These are phyloP conservation scores for Helicoverpa armigera DNA, from an alignment of 1,140 invertebrate species.

Conservation along the genomic window DNA sequence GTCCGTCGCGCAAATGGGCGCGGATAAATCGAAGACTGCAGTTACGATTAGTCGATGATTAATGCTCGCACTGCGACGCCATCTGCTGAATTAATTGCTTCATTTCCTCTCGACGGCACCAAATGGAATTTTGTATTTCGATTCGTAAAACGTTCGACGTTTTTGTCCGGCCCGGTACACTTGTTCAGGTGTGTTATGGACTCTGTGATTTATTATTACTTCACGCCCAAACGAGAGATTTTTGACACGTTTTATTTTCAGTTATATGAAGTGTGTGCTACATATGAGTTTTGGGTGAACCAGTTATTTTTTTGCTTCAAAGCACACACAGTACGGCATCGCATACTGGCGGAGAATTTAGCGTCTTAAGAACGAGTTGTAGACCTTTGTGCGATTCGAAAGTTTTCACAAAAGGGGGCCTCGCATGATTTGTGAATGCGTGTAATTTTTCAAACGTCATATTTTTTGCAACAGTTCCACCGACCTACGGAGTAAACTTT, in stretches of 20 bases:
- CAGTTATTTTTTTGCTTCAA: conserved; percentile 38
- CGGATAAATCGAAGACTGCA: conserved; percentile 85
- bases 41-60: conserved; percentile 86
- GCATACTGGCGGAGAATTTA: conserved; percentile 68
- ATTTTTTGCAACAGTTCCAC: conserved; percentile 84
- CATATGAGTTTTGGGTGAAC: background rate
- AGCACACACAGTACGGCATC: conserved; percentile 61
- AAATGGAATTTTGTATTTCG: conserved; percentile 85
- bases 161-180: conserved; percentile 74
- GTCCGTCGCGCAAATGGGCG: conserved; percentile 64
- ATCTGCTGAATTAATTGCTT: conserved; percentile 86
- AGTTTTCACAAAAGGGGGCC: conserved; percentile 82
- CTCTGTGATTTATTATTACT: conserved; percentile 65
- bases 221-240: conserved; percentile 44
- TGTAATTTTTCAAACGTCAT: conserved; percentile 86
- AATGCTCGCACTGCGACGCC: conserved; percentile 84
- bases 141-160: conserved; percentile 75
- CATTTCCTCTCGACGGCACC: conserved; percentile 84
- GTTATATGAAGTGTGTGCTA: conserved; percentile 7
- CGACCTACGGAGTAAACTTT: conserved; percentile 81
- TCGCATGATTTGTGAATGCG: conserved; percentile 86
- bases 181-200: conserved; percentile 72
- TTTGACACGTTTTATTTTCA: conserved; percentile 48
- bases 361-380: conserved; percentile 80
- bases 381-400: conserved; percentile 79